Evolutionary conservation across 2,113 vertebrate genomes (phyloP), one percentile per base, ranked within the genome.

Genomic region (Gobio gobio): DNA sequence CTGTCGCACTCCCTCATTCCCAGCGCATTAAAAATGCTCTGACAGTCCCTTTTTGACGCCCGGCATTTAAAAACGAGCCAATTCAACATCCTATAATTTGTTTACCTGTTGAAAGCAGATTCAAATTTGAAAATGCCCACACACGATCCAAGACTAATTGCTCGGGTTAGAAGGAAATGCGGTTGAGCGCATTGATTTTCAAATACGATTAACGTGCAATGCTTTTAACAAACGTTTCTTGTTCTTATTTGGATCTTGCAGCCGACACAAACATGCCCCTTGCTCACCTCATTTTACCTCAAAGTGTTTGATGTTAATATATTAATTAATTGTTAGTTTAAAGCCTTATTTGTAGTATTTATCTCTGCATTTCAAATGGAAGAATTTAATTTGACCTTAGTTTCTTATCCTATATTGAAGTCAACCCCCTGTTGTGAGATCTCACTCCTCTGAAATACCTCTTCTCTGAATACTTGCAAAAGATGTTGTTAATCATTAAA

Each of bases 61-160:
- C 13, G 24, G 12, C 14, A 3, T 68, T 85, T 72, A 63, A 82
- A 88, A 84, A 51, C 7, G n/a, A 78, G 66, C 56, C 54, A 59
- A 85, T 82, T 89, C 78, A 87, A 74, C 85, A 84, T 54, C 70
- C 26, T 59, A 16, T 87, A 87, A 89, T 89, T 85, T 89, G 88
- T 87, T 89, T 89, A 87, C 86, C 88, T 89, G 75, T 83, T 85
- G 83, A 79, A 86, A 89, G 83, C 75, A 49, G 51, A 40, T 83
- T 78, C n/a, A 56, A 83, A 83, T 83, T 29, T 43, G 45, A 85
- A 83, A 89, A 85, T 85, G 80, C 83, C 75, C 40, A 40, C 58
- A 78, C 88, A 83, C 83, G 80, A 83, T 68, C 79, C 86, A 64
- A 22, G 79, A 58, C 86, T 89, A 87, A 89, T 87, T 89, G 86